Base-by-base conservation (phyloP, 2,113 vertebrate genomes). In the Motacilla tschutschensis region DNA sequence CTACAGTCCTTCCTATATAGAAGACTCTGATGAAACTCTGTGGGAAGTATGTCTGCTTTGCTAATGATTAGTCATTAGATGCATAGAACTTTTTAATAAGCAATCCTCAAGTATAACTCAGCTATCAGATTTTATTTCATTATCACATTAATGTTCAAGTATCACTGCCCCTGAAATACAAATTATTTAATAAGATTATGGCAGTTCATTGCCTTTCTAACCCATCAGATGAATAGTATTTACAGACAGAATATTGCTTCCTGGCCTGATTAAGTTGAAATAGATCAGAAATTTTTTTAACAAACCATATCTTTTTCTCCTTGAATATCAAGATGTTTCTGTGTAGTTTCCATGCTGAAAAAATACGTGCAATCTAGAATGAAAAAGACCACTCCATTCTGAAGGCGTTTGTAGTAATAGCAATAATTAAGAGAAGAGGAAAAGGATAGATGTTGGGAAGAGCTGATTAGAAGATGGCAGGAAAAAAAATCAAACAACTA, bases 261-360 rank as follows among this genome's bases (percentile, higher is more conserved):
- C 19, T 41, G 21, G 7, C 5, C 36, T 57, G 14, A 53, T 13
- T 53, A 64, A 78, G 7, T 2, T 81, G 22, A 75, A 88, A 44
- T 64, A 62, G 17, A 51, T 46, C 5, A 71, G 35, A 86, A 79
- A 80, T 57, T 38, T 40, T 51, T 57, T 67, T 31, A 40, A 51
- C 3, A 2, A 70, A 17, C 1, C 9, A 17, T 2, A 2, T 10
- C 2, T 51, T 60, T 47, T 75, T 8, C 6, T 62, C 5, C 26
- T 65, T 64, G 19, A 43, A 35, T 25, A 35, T 36, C 12, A 48
- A 59, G 36, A 41, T n/a, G 0, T 65, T 89, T 70, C 14, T 57
- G 31, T 12, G 24, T 20, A 47, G 6, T 47, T 77, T 40, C 31
- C 6, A 33, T 31, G 3, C 5, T 69, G 31, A 53, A 81, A 80